These are phyloP conservation scores for Xestia rhomboidea DNA, from an alignment of 2,888 invertebrate genomes.

Conservation along the genomic window DNA sequence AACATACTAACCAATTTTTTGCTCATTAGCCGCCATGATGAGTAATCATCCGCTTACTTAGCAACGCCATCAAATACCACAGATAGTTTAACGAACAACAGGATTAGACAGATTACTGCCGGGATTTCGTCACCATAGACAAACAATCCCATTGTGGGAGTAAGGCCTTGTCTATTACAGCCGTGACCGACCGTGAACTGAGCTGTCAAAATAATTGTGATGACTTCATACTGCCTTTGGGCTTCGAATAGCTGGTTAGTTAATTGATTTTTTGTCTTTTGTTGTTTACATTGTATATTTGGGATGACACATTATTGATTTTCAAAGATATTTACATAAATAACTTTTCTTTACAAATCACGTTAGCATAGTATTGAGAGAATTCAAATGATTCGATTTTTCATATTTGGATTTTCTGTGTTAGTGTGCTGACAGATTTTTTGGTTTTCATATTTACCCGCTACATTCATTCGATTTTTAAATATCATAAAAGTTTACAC, in stretches of 20 bases:
- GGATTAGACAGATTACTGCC: conserved; percentile 31
- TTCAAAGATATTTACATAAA: conserved; percentile 8
- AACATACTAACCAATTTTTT: conserved; percentile 19
- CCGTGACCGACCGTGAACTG: conserved; percentile 61
- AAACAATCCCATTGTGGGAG: conserved; percentile 39
- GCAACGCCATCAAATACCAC: conserved; percentile 20
- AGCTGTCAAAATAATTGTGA: conserved; percentile 34
- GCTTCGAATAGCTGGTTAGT: conserved; percentile 11
- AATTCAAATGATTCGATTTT: neutral
- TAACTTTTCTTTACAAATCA: neutral
- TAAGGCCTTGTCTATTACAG: conserved; percentile 40
- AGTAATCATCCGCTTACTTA: conserved; percentile 38
- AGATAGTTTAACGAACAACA: conserved; percentile 17
- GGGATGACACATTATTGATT: neutral
- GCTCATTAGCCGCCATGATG: conserved; percentile 34
- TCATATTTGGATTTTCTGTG: neutral
- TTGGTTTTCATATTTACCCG: neutral
- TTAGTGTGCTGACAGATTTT: neutral
- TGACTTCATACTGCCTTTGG: conserved; percentile 48
- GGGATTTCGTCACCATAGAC: conserved; percentile 41
- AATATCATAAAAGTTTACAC: neutral
- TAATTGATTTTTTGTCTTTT: conserved; percentile 12
- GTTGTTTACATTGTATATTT: conserved; percentile 7
- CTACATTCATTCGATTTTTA: neutral
- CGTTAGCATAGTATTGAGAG: neutral